Percentiles rank a stretch among this genome's conserved stretches.
Evolutionary conservation across 1,140 invertebrate species (phyloP).

Genomic region (Mamestra configurata): DNA sequence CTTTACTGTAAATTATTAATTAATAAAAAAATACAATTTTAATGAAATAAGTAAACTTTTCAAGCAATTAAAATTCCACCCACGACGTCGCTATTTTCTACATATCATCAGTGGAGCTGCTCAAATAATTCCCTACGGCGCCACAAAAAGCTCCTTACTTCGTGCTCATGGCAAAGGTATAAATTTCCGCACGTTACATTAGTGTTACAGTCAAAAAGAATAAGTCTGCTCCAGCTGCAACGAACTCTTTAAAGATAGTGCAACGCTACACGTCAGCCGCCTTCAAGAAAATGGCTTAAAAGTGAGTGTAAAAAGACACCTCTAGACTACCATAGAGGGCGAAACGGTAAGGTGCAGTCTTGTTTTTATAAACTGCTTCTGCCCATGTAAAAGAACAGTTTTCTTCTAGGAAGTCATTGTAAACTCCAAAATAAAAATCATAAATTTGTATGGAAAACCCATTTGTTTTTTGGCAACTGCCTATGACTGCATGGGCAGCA

Average conservation of each 20-base stretch:
- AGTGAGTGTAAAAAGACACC: neutral
- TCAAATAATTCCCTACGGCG: neutral
- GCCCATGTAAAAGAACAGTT: too few relatives aligned
- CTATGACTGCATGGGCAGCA: too few relatives aligned
- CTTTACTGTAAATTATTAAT: too few relatives aligned
- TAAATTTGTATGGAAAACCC: too few relatives aligned
- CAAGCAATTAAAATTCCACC: neutral
- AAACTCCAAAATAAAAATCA: too few relatives aligned
- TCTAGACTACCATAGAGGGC: too few relatives aligned
- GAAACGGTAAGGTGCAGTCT: too few relatives aligned
- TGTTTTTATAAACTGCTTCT: too few relatives aligned
- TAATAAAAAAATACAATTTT: too few relatives aligned
- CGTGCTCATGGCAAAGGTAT: conserved; percentile 1
- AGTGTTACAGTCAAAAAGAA: conserved; percentile 23
- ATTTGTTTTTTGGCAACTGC: too few relatives aligned
- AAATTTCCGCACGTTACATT: conserved; percentile 7
- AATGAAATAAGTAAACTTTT: too few relatives aligned
- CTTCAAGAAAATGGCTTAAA: neutral
- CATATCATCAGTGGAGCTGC: neutral
- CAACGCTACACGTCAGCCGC: neutral
- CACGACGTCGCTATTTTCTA: neutral
- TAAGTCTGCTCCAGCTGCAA: neutral
- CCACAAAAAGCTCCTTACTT: conserved; percentile 18
- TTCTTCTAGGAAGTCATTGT: too few relatives aligned
- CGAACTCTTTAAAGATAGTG: neutral